Evolutionary conservation across 64 coral and sea anemone genomes (phyloP).

Genomic region (Pocillopora verrucosa): DNA sequence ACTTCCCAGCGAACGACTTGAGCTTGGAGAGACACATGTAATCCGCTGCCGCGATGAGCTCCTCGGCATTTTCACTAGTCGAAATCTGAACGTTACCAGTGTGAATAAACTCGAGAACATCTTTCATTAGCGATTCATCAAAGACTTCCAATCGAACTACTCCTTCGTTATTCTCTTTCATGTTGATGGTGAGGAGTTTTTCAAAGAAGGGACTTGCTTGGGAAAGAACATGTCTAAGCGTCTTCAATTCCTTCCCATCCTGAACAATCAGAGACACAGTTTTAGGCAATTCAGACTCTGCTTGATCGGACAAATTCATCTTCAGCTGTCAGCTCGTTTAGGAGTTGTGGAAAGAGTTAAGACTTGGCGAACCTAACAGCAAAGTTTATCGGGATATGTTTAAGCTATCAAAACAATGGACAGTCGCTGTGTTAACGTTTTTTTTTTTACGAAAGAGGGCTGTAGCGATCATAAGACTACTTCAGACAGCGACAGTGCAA

Average conservation of each 20-base stretch:
- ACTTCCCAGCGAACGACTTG: slow-evolving; percentile 15
- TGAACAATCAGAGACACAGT: neutral
- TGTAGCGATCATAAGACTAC: no score
- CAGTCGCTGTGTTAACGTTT: no score
- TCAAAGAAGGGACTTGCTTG: neutral
- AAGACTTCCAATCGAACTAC: neutral
- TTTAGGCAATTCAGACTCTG: neutral
- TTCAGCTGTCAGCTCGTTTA: neutral
- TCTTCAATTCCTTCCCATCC: neutral
- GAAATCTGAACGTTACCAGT: neutral
- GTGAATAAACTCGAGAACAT: slow-evolving; percentile 7
- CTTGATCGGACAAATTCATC: neutral
- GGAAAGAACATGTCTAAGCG: neutral
- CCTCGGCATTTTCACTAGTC: slow-evolving; percentile 1
- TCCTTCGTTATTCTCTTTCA: slow-evolving; percentile 9
- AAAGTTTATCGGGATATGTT: no score
- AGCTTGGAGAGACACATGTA: slow-evolving; percentile 36
- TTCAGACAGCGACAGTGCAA: no score
- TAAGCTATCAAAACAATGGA: no score
- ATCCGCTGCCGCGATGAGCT: slow-evolving; percentile 23
- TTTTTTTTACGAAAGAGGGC: no score
- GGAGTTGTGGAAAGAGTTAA: no score
- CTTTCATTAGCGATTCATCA: neutral
- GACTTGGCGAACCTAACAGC: no score
- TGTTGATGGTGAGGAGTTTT: neutral